Conservation (phyloP, 2,113 vertebrate genomes). For the Eulemur macaco region DNA sequence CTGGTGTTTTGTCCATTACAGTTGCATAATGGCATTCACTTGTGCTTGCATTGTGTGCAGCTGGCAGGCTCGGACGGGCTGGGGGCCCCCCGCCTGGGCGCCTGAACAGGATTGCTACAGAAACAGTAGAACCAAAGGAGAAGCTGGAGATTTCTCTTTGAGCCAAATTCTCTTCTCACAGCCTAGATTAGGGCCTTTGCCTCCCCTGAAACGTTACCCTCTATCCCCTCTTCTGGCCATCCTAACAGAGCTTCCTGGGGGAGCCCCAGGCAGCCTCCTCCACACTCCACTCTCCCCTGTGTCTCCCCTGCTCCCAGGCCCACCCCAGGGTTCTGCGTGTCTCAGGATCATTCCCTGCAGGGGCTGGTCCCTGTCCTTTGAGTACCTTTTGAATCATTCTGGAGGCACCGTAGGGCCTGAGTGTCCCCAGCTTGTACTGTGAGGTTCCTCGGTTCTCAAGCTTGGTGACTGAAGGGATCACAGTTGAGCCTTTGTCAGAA, state of each 20-base stretch:
- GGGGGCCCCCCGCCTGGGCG: not conserved
- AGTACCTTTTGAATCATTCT: not conserved
- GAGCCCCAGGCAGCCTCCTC: fast-evolving
- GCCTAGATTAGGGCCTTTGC: not conserved
- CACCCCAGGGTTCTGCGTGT: not conserved
- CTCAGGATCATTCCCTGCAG: not conserved
- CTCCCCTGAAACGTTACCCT: not conserved
- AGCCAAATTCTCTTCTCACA: not conserved
- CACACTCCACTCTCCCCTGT: fast-evolving
- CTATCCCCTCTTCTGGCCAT: not conserved
- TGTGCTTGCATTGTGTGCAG: conserved; percentile 45
- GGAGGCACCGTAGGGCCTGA: not conserved
- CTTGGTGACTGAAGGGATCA: not conserved
- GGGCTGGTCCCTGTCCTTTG: not conserved
- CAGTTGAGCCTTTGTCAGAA: not conserved
- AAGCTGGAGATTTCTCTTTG: not conserved
- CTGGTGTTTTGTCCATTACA: conserved; percentile 62
- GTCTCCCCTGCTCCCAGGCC: not conserved
- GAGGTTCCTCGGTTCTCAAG: not conserved
- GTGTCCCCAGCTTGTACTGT: not conserved
- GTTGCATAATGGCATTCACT: conserved; percentile 76
- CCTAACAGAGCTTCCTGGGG: not conserved
- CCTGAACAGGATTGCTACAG: not conserved
- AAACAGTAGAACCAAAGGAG: not conserved
- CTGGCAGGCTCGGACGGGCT: not conserved